Conservation (phyloP, 2,888 invertebrate genomes). For the Thalpophila matura region DNA sequence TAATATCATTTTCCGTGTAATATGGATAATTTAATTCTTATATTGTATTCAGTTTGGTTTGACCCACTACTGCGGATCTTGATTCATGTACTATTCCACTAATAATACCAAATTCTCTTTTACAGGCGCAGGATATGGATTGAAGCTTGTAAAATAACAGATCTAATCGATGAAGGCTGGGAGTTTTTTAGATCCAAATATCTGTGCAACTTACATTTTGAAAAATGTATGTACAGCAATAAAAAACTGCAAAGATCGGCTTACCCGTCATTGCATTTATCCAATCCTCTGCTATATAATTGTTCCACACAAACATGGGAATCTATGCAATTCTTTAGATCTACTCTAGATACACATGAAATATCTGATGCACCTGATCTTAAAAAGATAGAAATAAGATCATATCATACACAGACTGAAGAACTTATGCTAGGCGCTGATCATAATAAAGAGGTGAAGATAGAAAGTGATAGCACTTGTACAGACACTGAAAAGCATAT, state of each 20-base stretch:
- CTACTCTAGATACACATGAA: neutral
- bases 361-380: neutral
- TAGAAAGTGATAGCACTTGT: neutral
- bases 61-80: too few species aligned
- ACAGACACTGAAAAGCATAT: neutral
- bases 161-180: neutral
- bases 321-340: neutral
- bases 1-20: too few species aligned
- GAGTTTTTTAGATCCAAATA: conserved; percentile 1
- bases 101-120: neutral
- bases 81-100: too few species aligned
- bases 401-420: conserved; percentile 20
- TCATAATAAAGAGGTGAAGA: neutral
- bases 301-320: conserved; percentile 23
- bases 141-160: conserved; percentile 8
- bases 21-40: too few species aligned
- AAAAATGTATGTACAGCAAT: neutral
- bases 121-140: conserved; percentile 23
- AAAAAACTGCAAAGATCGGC: neutral
- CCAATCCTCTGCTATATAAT: neutral
- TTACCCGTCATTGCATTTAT: neutral
- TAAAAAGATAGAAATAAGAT: neutral
- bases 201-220: conserved; percentile 22
- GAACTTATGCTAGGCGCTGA: neutral
- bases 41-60: too few species aligned